A percentile compares a stretch with the other conserved stretches of the same genome.
Conservation (phyloP, 2,888 invertebrate genomes). For the Uloborus plumipes region DNA sequence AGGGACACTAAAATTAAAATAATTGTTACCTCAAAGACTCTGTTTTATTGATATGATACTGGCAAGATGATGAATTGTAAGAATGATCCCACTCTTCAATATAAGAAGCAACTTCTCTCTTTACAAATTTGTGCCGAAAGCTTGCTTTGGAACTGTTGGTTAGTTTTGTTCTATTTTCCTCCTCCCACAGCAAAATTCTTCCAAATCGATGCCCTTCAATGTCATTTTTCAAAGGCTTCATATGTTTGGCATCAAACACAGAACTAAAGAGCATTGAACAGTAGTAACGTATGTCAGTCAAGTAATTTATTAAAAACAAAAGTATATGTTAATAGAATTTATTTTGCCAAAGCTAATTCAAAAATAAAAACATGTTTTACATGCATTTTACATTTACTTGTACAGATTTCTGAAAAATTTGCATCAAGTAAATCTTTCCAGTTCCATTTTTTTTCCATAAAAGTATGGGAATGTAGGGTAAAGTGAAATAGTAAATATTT, state of each 20-base stretch:
- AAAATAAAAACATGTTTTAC: too few relatives aligned
- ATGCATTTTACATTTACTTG: too few relatives aligned
- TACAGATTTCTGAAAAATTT: too few relatives aligned
- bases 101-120: conserved; percentile 14
- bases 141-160: conserved; percentile 4
- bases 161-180: conserved; percentile 24
- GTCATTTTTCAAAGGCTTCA: conserved; percentile 9
- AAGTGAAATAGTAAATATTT: too few relatives aligned
- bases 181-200: conserved; percentile 62
- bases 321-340: not conserved
- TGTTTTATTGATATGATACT: conserved; percentile 79
- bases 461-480: too few relatives aligned
- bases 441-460: too few relatives aligned
- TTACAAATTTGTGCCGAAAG: not conserved
- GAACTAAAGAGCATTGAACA: conserved; percentile 10
- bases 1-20: not conserved
- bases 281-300: not conserved
- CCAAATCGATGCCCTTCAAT: conserved; percentile 36
- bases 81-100: conserved; percentile 32
- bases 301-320: not conserved
- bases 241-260: conserved; percentile 12
- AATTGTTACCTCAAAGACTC: conserved; percentile 77
- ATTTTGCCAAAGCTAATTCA: too few relatives aligned
- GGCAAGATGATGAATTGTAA: conserved; percentile 75
- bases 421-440: too few relatives aligned